Base-by-base conservation (phyloP, 2,797 vertebrate species). In the Sciurus vulgaris region DNA sequence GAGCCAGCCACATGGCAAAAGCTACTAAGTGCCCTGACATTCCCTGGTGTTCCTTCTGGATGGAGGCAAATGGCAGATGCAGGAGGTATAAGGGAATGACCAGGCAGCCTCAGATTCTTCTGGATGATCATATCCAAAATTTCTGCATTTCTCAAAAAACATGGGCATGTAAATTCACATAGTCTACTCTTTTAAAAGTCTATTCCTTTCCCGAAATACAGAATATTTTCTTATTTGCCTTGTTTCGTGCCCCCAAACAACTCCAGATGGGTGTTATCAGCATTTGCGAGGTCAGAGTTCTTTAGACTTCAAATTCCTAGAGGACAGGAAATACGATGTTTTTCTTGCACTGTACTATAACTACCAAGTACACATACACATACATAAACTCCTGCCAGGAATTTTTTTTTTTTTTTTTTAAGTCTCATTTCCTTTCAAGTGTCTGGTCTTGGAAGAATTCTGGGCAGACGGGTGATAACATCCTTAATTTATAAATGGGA, bases 291-390 rank as follows among this genome's bases (percentile, higher is more conserved):
- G 93, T 69, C 96, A 96, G 38, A 70, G 86, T 61, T 94, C 91
- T 74, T 89, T 35, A 76, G 73, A 89, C 79, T 87, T 94, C 95
- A 86, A 78, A 95, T 97, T 96, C 96, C 95, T 96, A 78, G 67
- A 96, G 91, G 44, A 79, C 76, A 97, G 94, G 93, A 98, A 97
- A 84, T 95, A 88, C 0, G n/a, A 13, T 96, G 86, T 96, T 96
- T 95, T 96, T 74, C 95, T 94, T 94, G 61, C 7, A 49, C 41
- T 54, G 7, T 70, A 79, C 65, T 88, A 5, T 84, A 74, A 65
- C 82, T 69, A 85, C 54, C 89, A 65, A 81, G 90, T 30, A 69
- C 44, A 38, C 82, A 91, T 30, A 83, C 70, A 94, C 76, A 92
- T 73, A 94, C 74, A 95, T 77, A 86, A 59, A 94, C 59, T 89